phyloP scores from a whole-genome alignment of 2,113 vertebrate genomes.

The Gavia stellata region DNA sequence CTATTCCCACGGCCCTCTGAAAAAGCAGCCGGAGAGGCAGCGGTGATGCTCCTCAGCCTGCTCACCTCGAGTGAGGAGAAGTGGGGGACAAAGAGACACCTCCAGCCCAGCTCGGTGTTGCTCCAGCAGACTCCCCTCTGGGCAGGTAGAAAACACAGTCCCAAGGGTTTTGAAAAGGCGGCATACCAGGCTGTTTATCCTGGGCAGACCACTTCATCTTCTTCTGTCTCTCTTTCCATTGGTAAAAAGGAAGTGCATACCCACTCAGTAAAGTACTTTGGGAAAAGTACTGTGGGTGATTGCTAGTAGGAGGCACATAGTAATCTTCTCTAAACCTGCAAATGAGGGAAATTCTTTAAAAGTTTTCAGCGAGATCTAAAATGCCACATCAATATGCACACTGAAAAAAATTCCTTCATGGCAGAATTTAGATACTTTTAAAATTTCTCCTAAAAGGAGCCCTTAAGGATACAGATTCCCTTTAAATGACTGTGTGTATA shows the following conservation, averaged over 20 bases:
- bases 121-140: neutral
- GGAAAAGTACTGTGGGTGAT: neutral
- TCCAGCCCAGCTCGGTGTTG: rapidly evolving
- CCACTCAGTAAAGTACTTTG: neutral
- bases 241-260: neutral
- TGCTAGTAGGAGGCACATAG: slow-evolving; percentile 3
- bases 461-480: neutral
- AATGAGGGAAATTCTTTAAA: neutral
- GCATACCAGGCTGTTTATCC: neutral
- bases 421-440: neutral
- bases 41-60: neutral
- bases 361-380: slow-evolving; percentile 3
- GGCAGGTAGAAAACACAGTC: neutral
- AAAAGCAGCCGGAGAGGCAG: rapidly evolving
- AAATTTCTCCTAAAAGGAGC: neutral
- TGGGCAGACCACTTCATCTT: neutral
- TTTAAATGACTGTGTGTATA: neutral
- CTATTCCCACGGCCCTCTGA: neutral
- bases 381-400: neutral
- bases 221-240: neutral
- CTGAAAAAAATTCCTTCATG: neutral
- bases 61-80: rapidly evolving
- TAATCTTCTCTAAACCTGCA: slow-evolving; percentile 6
- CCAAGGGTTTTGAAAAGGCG: neutral
- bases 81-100: neutral